Evolutionary conservation across 2,113 vertebrate genomes (phyloP), one percentile per base, ranked within the genome.

Genomic region (Burhinus bistriatus): DNA sequence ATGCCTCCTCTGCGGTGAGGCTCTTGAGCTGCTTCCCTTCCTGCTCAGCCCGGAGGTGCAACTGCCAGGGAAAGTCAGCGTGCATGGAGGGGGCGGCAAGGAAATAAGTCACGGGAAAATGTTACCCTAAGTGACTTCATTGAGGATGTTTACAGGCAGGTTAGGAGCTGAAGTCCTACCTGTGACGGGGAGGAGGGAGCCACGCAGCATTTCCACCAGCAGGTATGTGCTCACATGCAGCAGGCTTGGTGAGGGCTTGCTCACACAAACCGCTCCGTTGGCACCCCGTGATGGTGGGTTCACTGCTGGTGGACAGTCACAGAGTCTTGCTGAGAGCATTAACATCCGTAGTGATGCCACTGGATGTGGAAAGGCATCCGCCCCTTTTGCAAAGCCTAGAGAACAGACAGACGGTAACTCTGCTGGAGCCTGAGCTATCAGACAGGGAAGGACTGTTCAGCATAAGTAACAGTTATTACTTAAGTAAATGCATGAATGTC

Each of bases 41-140:
- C 71, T 17, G 62, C 47, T 34, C 57, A 40, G 57, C 34, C 57
- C 38, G 5, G 32, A 16, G 65, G 11, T 26, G 75, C 30, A 7
- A 10, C 9, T 5, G 0, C 69, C 34, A 29, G 70, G 5, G 32
- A n/a, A 15, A 20, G 16, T 8, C 5, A 1, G 17, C 1, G 1
- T 8, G n/a, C 12, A 2, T 6, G 22, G 70, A 34, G 38, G 2
- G 16, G 22, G 27, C 2, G 3, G 22, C 2, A 15, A 9, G 32
- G 57, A 17, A 47, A 65, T 9, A 20, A 21, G 22, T 15, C 36
- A 2, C 23, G 3, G 2, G 44, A 23, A 58, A 70, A 15, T 3
- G 0, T 40, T 11, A 51, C 57, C 27, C 34, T 7, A 12, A 20
- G 64, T 4, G 38, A 52, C 44, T 65, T n/a, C 5, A 1, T 2